Base-by-base conservation (phyloP, 2,797 vertebrate species). In the Hippocampus kuda region DNA sequence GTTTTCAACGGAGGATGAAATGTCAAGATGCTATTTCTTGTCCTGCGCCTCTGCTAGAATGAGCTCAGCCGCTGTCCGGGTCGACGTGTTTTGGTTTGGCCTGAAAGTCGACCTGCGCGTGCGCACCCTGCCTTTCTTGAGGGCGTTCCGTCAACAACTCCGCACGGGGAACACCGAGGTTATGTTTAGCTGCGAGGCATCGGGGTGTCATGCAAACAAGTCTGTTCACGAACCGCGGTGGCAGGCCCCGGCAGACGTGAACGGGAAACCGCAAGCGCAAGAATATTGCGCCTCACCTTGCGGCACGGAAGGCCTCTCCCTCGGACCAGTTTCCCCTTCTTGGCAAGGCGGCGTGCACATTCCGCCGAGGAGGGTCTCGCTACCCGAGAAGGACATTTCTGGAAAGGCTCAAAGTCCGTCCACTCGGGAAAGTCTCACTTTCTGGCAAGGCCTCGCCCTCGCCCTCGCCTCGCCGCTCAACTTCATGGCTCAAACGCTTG, bases 51-150 rank as follows among this genome's bases (percentile, higher is more conserved):
- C 4, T 49, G 67, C 41, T 60, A 34, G 70, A 83, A 84, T 74
- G 22, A 79, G 81, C 80, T 68, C 84, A 81, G 59, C 76, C 72
- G 85, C 85, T 87, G 81, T 86, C 78, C 70, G 9, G 60, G 41
- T 70, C 67, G 71, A 72, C 72, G 76, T 74, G 72, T 82, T 81
- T 70, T 78, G 83, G 77, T 81, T 73, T 49, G 9, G 68, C 62
- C 24, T 77, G 82, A 74, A 79, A 80, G 76, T 24, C 71, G 79
- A 82, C 75, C 75, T 60, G 6, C 24, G 27, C 16, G 72, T 73
- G 64, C 68, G 68, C 38, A 10, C 22, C 42, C 27, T 27, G 38
- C 13, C 44, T 49, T 9, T 26, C 48, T 66, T 34, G 30, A 7
- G 51, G 7, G 9, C 20, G 20, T 62, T 42, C 1, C 9, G 18